phyloP scores from a whole-genome alignment of 2,888 invertebrate genomes.

The Thereva unica region DNA sequence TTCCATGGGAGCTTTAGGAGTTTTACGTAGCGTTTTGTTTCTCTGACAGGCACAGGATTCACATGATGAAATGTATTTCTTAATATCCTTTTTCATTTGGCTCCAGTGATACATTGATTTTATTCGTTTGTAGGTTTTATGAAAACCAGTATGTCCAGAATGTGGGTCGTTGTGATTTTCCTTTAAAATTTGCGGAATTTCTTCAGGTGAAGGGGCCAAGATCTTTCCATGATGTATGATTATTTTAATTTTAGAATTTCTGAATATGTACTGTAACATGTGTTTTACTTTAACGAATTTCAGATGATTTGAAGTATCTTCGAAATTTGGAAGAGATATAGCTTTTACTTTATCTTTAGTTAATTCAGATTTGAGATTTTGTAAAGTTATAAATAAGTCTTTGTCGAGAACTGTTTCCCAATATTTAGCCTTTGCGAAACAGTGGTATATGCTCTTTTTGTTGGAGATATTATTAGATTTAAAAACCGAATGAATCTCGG shows the following conservation, averaged over 20 bases:
- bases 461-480: conserved; percentile 7
- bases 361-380: conserved; percentile 10
- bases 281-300: conserved; percentile 22
- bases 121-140: conserved; percentile 1
- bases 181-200: conserved; percentile 33
- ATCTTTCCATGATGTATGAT: neutral
- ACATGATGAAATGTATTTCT: conserved; percentile 45
- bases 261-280: conserved; percentile 2
- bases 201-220: neutral
- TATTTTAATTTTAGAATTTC: conserved; percentile 9
- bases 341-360: conserved; percentile 8
- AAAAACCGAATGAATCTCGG: conserved; percentile 23
- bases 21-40: conserved; percentile 32
- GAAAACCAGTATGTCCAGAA: neutral
- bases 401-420: neutral
- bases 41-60: conserved; percentile 47
- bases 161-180: conserved; percentile 28
- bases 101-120: neutral
- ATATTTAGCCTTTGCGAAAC: conserved; percentile 27
- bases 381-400: conserved; percentile 13
- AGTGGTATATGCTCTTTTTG: conserved; percentile 14
- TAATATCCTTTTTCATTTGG: neutral
- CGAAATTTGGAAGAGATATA: conserved; percentile 9
- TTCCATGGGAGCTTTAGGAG: conserved; percentile 46
- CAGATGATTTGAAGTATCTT: neutral